Base-by-base conservation (phyloP, 2,797 vertebrate genomes). In the Parambassis ranga region DNA sequence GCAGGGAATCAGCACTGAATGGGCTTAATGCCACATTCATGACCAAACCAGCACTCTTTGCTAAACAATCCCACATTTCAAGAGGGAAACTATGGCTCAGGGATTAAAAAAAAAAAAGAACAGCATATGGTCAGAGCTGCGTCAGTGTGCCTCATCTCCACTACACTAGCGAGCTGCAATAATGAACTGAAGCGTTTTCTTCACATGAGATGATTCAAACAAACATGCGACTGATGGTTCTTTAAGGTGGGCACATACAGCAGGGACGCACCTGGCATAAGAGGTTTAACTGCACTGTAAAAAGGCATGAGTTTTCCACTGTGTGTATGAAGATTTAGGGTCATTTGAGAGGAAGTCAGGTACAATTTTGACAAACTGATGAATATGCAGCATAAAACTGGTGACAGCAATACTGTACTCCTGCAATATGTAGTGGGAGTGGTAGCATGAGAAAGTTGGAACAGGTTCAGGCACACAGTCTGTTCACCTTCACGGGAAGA, bases 401-500 rank as follows among this genome's bases (percentile, higher is more conserved):
- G 55, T 65, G 71, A 82, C 65, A 66, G 53, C 51, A 71, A 70
- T 74, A 62, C 69, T 65, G 65, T 71, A 71, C 55, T 47, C 68
- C 70, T 70, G 80, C 84, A 82, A 68, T 85, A 85, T 87, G 84
- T 78, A 77, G 75, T 71, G 66, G 84, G 85, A 83, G 85, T 82
- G 82, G 80, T 66, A 81, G 73, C 67, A 64, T 48, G 75, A 82
- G 66, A 81, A 85, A 83, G 70, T 85, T 89, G 86, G 87, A 89
- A 68, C 30, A 10, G 61, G 65, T 88, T 90, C 84, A 88, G 83
- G 74, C 58, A 33, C 75, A 69, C 87, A 86, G 83, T 79, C 84
- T 90, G 87, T 85, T 90, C 87, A 86, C 86, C 89, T 89, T 88
- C 79, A 81, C 63, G 78, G 70, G 71, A 38, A 67, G 66, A 83